These are phyloP conservation scores for Turdus rufiventris DNA, from an alignment of 2,113 vertebrate species.

Conservation along the genomic window DNA sequence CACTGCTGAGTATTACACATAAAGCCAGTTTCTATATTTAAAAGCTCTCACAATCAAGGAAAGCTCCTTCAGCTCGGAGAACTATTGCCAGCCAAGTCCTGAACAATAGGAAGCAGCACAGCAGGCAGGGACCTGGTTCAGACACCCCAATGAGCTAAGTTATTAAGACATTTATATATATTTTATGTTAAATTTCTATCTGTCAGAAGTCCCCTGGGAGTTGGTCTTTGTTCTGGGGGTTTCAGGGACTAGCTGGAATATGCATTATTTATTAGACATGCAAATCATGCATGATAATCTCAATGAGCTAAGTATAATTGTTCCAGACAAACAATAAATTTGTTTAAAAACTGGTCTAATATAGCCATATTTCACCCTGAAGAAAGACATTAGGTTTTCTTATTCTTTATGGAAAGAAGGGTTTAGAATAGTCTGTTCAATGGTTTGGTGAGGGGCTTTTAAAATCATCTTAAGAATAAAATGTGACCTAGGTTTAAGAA, in stretches of 20 bases:
- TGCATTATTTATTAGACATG: conserved; percentile 19
- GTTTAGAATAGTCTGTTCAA: background rate
- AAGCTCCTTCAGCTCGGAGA: background rate
- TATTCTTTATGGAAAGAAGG: background rate
- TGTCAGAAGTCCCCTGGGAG: background rate
- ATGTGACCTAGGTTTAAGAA: background rate
- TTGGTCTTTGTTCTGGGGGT: background rate
- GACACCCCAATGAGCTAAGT: background rate
- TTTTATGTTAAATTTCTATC: background rate
- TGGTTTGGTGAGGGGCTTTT: background rate
- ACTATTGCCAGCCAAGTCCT: background rate
- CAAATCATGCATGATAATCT: background rate
- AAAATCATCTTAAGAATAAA: background rate
- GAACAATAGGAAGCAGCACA: background rate
- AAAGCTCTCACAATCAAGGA: background rate
- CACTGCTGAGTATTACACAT: background rate
- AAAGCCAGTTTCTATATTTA: background rate
- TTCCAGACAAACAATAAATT: background rate
- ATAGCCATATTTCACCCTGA: background rate
- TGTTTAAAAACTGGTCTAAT: background rate
- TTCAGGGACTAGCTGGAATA: background rate
- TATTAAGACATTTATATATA: background rate
- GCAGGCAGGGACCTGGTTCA: background rate
- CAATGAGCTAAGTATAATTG: background rate
- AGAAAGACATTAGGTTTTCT: background rate